phyloP scores from a whole-genome alignment of 1,140 invertebrate genomes.

The Pinna nobilis region DNA sequence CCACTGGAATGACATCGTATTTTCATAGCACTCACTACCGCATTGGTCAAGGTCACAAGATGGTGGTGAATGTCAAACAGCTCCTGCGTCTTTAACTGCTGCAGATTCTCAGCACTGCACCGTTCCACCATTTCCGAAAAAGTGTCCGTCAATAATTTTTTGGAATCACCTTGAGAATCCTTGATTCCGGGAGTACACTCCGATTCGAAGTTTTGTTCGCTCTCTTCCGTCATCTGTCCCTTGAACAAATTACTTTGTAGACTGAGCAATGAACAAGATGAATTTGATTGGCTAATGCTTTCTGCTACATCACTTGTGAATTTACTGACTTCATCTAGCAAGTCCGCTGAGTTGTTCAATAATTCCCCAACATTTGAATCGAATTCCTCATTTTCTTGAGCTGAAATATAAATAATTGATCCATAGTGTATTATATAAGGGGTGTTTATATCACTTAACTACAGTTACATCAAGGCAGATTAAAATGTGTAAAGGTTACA shows the following conservation, averaged over 20 bases:
- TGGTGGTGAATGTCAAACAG: constrained; percentile 34
- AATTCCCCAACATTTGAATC: background rate
- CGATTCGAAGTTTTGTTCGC: background rate
- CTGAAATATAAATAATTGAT: background rate
- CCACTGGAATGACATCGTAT: constrained; percentile 24
- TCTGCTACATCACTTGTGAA: background rate
- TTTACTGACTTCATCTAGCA: background rate
- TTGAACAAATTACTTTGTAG: background rate
- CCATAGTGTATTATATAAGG: too few species aligned
- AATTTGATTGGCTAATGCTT: background rate
- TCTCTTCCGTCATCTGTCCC: background rate
- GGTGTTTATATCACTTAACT: too few species aligned
- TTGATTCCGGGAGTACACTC: too few species aligned
- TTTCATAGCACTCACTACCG: constrained; percentile 23
- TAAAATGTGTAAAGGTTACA: too few species aligned
- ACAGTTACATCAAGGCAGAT: too few species aligned
- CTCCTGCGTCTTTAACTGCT: constrained; percentile 4
- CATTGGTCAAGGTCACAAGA: constrained; percentile 14
- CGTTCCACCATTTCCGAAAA: background rate
- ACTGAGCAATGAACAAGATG: background rate
- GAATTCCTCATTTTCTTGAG: constrained; percentile 1
- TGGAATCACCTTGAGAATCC: too few species aligned
- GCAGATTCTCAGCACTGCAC: constrained; percentile 3
- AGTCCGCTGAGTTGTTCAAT: background rate
- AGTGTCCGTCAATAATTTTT: background rate